Conservation (phyloP, 2,113 vertebrate species). For the Amia ocellicauda region DNA sequence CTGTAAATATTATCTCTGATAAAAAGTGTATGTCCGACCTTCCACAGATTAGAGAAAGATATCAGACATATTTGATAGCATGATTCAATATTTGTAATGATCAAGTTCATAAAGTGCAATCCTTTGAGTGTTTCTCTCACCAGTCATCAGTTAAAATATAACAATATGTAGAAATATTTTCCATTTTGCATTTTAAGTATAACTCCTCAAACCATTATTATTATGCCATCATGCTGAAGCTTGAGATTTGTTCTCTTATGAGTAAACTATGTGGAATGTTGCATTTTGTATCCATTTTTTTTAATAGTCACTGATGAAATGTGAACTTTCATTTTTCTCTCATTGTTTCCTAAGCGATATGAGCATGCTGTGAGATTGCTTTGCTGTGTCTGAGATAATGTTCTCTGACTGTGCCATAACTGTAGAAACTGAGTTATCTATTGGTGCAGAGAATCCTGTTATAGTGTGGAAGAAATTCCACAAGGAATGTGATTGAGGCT, state of each 20-base stretch:
- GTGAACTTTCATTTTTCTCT: too few species aligned
- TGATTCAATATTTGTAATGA: too few species aligned
- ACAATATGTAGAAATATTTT: too few species aligned
- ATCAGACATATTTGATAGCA: too few species aligned
- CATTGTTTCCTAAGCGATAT: constrained; percentile 26
- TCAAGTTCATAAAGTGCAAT: too few species aligned
- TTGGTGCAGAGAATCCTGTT: constrained; percentile 33
- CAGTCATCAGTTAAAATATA: too few species aligned
- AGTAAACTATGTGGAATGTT: background rate
- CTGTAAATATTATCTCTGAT: background rate
- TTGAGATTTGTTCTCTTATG: background rate
- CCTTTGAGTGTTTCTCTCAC: too few species aligned
- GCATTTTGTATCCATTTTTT: too few species aligned
- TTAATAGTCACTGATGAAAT: constrained; percentile 17
- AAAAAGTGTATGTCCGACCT: too few species aligned
- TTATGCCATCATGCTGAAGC: background rate
- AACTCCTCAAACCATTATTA: too few species aligned
- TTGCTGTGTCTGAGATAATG: constrained; percentile 10
- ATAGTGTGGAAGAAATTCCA: constrained; percentile 18
- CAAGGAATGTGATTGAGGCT: background rate
- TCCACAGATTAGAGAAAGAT: too few species aligned
- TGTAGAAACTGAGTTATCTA: constrained; percentile 25
- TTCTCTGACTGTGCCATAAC: constrained; percentile 46
- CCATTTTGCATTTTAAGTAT: too few species aligned
- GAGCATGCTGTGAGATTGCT: constrained; percentile 27